Evolutionary conservation across 2,888 invertebrate genomes (phyloP).

Genomic region (Ctenicera cuprea): DNA sequence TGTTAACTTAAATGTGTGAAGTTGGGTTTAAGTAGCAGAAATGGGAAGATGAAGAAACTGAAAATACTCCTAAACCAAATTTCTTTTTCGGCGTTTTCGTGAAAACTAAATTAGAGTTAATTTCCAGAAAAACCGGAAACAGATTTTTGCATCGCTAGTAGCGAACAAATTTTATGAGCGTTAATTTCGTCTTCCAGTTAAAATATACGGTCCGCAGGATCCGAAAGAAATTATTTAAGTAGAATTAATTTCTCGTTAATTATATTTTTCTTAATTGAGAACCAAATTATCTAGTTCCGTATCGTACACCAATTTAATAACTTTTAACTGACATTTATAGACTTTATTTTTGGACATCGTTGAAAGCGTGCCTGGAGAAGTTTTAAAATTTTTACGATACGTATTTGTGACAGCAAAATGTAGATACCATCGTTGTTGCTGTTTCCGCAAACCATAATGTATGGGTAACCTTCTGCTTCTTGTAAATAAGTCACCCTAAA

Average conservation of each 20-base stretch:
- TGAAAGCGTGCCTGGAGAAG: constrained; percentile 14
- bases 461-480: constrained; percentile 44
- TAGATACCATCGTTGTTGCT: constrained; percentile 43
- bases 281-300: constrained; percentile 16
- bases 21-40: background rate
- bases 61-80: background rate
- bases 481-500: constrained; percentile 50
- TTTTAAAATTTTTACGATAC: constrained; percentile 33
- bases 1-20: too few relatives aligned
- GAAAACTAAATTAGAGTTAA: constrained; percentile 31
- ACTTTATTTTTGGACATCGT: constrained; percentile 30
- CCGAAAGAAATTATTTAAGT: constrained; percentile 30
- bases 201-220: constrained; percentile 30
- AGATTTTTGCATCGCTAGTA: constrained; percentile 29
- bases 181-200: constrained; percentile 28
- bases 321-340: constrained; percentile 31
- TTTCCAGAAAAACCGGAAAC: constrained; percentile 34
- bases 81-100: constrained; percentile 11
- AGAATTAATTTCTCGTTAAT: constrained; percentile 31
- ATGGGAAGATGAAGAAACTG: background rate
- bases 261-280: constrained; percentile 28
- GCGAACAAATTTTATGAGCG: constrained; percentile 25
- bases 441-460: constrained; percentile 49
- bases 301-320: constrained; percentile 31
- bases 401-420: constrained; percentile 33